These are phyloP conservation scores for Heliconius ismenius DNA, from an alignment of 2,888 invertebrate genomes.

Conservation along the genomic window DNA sequence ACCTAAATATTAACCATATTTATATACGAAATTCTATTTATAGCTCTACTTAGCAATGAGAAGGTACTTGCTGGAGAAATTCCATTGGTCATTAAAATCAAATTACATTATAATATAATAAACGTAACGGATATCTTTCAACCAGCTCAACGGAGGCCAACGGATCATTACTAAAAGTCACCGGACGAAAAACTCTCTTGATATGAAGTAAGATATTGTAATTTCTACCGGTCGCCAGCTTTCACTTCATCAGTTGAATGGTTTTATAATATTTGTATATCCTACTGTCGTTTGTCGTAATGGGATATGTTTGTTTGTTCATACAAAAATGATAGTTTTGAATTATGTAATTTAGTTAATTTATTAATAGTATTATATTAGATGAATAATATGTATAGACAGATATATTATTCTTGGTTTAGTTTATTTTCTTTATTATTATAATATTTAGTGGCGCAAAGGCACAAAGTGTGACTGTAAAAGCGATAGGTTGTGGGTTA, in stretches of 20 bases:
- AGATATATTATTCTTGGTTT: no score
- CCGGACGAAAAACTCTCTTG: not conserved
- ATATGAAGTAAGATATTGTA: conserved; percentile 13
- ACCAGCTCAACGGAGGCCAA: conserved; percentile 1
- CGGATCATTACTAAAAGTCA: conserved; percentile 17
- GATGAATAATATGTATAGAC: no score
- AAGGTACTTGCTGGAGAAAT: not conserved
- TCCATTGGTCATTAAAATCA: not conserved
- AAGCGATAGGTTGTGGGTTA: no score
- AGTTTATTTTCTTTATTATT: no score
- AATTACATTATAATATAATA: conserved; percentile 14
- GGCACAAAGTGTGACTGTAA: no score
- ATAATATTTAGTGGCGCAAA: no score
- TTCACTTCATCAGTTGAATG: conserved; percentile 1
- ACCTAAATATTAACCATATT: not conserved
- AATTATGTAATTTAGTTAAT: not conserved
- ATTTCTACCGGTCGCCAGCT: conserved; percentile 4
- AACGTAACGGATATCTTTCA: conserved; percentile 7
- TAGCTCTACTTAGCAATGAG: not conserved
- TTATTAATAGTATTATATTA: not conserved
- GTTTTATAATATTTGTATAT: not conserved
- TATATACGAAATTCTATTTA: not conserved
- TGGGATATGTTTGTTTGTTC: not conserved
- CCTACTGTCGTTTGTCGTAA: not conserved
- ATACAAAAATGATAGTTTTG: not conserved